Conservation (phyloP, 37 sponge, comb jelly and placozoan genomes). For the Corticium candelabrum region DNA sequence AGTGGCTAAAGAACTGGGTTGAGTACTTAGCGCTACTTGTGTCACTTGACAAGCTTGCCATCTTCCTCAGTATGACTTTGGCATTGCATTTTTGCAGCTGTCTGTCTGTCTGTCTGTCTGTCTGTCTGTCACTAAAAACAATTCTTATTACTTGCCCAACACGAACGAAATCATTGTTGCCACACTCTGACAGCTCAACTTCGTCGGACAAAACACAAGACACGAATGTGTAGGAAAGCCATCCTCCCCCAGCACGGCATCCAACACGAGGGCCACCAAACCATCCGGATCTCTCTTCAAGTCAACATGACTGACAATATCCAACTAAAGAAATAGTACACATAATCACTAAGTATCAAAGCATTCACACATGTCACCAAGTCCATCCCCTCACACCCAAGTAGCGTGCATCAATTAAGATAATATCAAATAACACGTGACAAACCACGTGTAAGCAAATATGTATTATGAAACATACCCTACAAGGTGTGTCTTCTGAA, state of each 20-base stretch:
- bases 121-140: background rate
- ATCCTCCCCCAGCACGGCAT: constrained; percentile 27
- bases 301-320: background rate
- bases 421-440: too few species aligned
- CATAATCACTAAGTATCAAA: background rate
- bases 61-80: too few species aligned
- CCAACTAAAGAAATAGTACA: constrained; percentile 41
- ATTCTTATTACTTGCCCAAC: constrained; percentile 28
- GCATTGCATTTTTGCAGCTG: too few species aligned
- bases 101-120: too few species aligned
- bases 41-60: too few species aligned
- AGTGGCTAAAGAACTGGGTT: too few species aligned
- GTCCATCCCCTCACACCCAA: too few species aligned
- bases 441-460: too few species aligned
- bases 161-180: constrained; percentile 48
- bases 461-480: too few species aligned
- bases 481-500: too few species aligned
- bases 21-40: too few species aligned
- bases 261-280: constrained; percentile 45
- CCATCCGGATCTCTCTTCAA: constrained; percentile 42
- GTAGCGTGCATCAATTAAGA: too few species aligned
- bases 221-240: constrained; percentile 53
- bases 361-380: background rate
- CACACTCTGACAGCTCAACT: constrained; percentile 81
- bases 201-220: constrained; percentile 91